phyloP scores from a whole-genome alignment of 2,797 vertebrate species.

The Lagocephalus sceleratus region DNA sequence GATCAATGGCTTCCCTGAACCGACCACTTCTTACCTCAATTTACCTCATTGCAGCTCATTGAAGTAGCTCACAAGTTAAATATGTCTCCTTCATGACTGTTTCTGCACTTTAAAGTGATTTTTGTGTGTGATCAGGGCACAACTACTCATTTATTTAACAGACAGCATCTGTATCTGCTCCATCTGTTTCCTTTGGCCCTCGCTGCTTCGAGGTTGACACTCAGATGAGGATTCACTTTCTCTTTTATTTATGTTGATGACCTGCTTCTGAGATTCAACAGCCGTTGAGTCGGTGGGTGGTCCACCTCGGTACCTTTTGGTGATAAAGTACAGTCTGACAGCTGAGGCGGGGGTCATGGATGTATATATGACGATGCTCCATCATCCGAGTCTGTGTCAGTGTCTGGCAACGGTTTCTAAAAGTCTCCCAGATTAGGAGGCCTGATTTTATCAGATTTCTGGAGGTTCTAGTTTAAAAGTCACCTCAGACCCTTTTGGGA shows the following conservation, averaged over 20 bases:
- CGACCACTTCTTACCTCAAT: not conserved
- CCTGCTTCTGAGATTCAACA: slow-evolving; percentile 1
- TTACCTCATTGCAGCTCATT: no score
- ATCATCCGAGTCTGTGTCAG: not conserved
- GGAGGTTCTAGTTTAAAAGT: not conserved
- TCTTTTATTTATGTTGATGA: slow-evolving; percentile 19
- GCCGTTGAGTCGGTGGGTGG: not conserved
- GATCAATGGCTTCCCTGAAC: slow-evolving; percentile 18
- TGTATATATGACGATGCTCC: not conserved
- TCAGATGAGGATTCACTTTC: not conserved
- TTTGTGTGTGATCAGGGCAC: not conserved
- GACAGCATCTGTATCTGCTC: not conserved
- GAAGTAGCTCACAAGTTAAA: not conserved
- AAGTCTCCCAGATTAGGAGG: no score
- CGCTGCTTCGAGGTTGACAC: not conserved
- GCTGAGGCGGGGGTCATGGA: no score
- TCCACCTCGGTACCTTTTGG: no score
- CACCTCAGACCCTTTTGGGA: not conserved
- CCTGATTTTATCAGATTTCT: not conserved
- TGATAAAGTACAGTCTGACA: no score
- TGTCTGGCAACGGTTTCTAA: not conserved
- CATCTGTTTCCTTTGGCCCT: slow-evolving; percentile 8
- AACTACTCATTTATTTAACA: not conserved
- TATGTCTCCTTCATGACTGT: not conserved
- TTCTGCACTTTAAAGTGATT: not conserved